Evolutionary conservation across 2,888 invertebrate genomes (phyloP), one percentile per base, ranked within the genome.

Genomic region (Crioceris asparagi): DNA sequence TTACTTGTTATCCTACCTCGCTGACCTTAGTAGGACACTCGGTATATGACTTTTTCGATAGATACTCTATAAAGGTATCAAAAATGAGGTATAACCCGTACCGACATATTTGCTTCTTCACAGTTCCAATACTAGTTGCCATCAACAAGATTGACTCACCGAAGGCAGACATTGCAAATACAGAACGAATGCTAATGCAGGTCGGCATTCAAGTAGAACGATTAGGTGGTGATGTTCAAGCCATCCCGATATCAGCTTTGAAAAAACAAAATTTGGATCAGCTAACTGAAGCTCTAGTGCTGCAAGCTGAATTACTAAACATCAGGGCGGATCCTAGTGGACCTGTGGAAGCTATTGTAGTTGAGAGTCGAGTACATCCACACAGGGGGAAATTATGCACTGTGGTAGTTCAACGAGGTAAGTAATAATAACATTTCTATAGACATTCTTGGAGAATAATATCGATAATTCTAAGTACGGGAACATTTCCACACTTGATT

Each of bases 91-190:
- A n/a, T n/a, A n/a, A n/a, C n/a, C n/a, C n/a, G n/a, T n/a, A n/a
- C n/a, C n/a, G n/a, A n/a, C n/a, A 23, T 25, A 11, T 35, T 7
- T 30, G 3, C 15, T 55, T 49, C 45, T 53, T 76, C 71, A 43
- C 70, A 83, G 91, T 96, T 51, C 92, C 94, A 1, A 82, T 98
- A 21, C 77, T 98, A 55, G 92, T 98, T 49, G 98, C 97, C 21
- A 81, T 98, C 48, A 98, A 99, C 69, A 99, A 98, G 72, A 90
- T 94, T 55, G 98, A 98, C 70, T 88, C 92, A 58, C 82, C 83
- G 40, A 78, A 77, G 60, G 87, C 86, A 43, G 77, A 96, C 71
- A 76, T 93, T 65, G 91, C 90, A 73, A 70, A 73, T 38, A 79
- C 87, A 1, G 79, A 87, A 61, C 69, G 69, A 16, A 79, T 81